Evolutionary conservation across 2,888 invertebrate genomes (phyloP).

Genomic region (Agrochola lota): DNA sequence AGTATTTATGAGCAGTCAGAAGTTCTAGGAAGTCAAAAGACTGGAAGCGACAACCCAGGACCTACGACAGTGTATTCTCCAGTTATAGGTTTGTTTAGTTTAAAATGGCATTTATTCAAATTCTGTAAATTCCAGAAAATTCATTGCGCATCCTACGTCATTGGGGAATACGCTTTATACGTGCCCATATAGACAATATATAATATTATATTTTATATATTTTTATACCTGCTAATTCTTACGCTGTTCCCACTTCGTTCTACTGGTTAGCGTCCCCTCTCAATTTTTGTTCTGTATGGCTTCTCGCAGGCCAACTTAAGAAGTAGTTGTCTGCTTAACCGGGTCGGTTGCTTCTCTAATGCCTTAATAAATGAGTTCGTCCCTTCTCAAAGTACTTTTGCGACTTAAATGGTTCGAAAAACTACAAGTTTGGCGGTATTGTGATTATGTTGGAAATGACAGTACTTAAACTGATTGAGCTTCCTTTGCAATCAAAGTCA

Average conservation of each 20-base stretch:
- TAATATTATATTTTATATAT: too few relatives aligned
- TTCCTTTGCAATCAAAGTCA: too few relatives aligned
- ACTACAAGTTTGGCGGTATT: too few relatives aligned
- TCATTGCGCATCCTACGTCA: background rate
- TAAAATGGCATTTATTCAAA: background rate
- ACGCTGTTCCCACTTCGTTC: background rate
- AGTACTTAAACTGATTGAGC: too few relatives aligned
- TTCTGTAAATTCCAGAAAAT: background rate
- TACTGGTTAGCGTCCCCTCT: too few relatives aligned
- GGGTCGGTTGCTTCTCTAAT: too few relatives aligned
- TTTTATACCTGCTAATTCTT: background rate
- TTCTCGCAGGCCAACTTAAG: too few relatives aligned
- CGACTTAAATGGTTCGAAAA: too few relatives aligned
- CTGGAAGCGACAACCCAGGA: background rate
- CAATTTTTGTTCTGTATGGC: background rate
- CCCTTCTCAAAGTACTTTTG: background rate
- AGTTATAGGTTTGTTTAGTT: background rate
- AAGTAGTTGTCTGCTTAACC: background rate
- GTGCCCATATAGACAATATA: background rate
- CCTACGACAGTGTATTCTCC: background rate
- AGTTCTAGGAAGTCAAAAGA: conserved; percentile 23
- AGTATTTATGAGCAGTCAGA: conserved; percentile 34
- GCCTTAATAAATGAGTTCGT: too few relatives aligned
- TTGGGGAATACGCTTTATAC: conserved; percentile 1
- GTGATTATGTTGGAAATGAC: too few relatives aligned